These are phyloP conservation scores for Conistra vaccinii DNA, from an alignment of 2,888 invertebrate species.

Conservation along the genomic window DNA sequence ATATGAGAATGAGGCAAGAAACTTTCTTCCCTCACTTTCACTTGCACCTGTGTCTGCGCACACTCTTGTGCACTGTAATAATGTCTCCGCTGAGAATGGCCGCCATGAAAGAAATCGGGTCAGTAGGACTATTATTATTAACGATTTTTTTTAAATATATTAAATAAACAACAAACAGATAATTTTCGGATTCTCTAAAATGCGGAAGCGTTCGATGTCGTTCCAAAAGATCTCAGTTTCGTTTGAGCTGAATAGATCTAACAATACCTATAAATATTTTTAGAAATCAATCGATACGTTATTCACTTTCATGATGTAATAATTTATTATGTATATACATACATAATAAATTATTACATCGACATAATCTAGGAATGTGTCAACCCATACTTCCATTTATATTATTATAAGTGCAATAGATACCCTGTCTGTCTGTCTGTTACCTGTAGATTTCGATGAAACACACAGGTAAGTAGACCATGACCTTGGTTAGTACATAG, in stretches of 20 bases:
- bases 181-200: neutral
- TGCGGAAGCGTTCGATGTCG: neutral
- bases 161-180: too few relatives aligned
- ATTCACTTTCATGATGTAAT: neutral
- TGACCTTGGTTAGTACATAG: neutral
- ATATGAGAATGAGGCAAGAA: neutral
- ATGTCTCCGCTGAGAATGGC: neutral
- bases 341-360: too few relatives aligned
- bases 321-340: neutral
- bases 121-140: neutral
- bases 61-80: neutral
- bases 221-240: neutral
- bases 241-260: neutral
- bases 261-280: neutral
- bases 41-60: neutral
- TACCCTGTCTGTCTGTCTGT: neutral
- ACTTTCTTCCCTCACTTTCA: neutral
- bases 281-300: conserved; percentile 7
- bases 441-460: too few relatives aligned
- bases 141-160: neutral
- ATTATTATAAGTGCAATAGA: neutral
- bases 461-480: neutral
- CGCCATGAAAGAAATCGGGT: neutral
- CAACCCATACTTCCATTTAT: neutral
- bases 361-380: conserved; percentile 16